Evolutionary conservation across 2,888 invertebrate genomes (phyloP), one percentile per base, ranked within the genome.

Genomic region (Theretra japonica): DNA sequence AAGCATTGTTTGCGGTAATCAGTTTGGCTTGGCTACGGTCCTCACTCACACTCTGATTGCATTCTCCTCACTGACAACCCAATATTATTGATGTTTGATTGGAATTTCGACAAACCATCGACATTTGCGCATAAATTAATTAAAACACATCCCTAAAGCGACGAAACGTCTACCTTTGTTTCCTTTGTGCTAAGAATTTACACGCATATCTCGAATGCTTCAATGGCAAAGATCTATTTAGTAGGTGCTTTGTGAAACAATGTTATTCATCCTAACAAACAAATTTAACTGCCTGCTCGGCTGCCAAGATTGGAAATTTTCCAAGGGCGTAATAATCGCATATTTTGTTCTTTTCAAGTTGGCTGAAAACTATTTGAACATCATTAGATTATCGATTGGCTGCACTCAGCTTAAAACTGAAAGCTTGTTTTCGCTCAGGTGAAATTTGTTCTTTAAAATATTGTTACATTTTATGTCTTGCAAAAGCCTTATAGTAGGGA

Each of bases 1-100:
- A 70, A 68, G 73, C 78, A 80, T 85, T 82, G 85, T 84, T 76
- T 74, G 72, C 69, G 69, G 30, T 70, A 81, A 85, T 85, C 82
- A 82, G 72, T 74, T 76, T 71, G 73, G 70, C 75, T 73, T 73
- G 73, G 72, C 70, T 33, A 41, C 70, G 60, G n/a, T 48, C 65
- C 62, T 56, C 73, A 75, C 78, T 80, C 75, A 72, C 68, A 30
- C 71, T 57, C 73, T 77, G 78, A 81, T 80, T 80, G 79, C 79
- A 80, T 79, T 80, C 77, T 75, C 77, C 62, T 71, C 70, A 50
- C 68, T 76, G 78, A 74, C 79, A 77, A 74, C 72, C 76, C 76
- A 73, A 73, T 74, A 57, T 53, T 62, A 70, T 70, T 68, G 57
- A 72, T 57, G 62, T 70, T 68, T 65, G 68, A 68, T 75, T 25